Evolutionary conservation across 1,140 invertebrate genomes (phyloP).

Genomic region (Caenorhabditis remanei): DNA sequence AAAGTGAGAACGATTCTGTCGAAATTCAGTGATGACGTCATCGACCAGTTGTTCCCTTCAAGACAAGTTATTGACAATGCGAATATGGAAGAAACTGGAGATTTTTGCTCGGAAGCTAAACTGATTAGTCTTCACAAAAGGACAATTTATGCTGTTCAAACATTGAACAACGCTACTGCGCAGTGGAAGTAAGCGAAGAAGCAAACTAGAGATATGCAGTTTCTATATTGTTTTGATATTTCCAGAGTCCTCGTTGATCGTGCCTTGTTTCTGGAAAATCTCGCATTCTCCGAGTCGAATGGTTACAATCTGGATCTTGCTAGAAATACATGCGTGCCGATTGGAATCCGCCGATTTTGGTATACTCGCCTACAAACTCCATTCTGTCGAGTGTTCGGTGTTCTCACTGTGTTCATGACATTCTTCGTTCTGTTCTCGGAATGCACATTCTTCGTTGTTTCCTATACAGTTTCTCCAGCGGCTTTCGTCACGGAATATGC

Average conservation of each 20-base stretch:
- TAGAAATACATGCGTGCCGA: conserved; percentile 5
- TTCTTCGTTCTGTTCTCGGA: conserved; percentile 96
- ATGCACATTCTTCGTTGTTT: conserved; percentile 93
- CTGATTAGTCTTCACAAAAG: conserved; percentile 84
- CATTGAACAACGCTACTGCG: conserved; percentile 84
- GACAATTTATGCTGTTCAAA: conserved; percentile 80
- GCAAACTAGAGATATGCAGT: too few relatives aligned
- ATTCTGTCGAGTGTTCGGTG: conserved; percentile 25
- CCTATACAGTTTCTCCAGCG: conserved; percentile 92
- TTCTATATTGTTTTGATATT: background rate
- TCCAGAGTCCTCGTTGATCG: conserved; percentile 84
- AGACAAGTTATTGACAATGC: conserved; percentile 27
- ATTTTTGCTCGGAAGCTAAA: conserved; percentile 49
- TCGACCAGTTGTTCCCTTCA: conserved; percentile 58
- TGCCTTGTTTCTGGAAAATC: conserved; percentile 86
- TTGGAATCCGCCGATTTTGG: background rate
- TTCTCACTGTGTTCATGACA: conserved; percentile 82
- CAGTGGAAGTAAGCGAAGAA: conserved; percentile 83
- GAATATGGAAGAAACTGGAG: background rate
- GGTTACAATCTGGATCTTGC: conserved; percentile 19
- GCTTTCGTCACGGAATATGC: conserved; percentile 90
- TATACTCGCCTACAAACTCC: conserved; percentile 38
- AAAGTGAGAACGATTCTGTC: conserved; percentile 70
- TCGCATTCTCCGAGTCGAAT: conserved; percentile 30
- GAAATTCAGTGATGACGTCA: conserved; percentile 68